Percentiles rank a stretch among this genome's conserved stretches.
phyloP scores from a whole-genome alignment of 2,113 vertebrate genomes.

The Cynopterus brachyotis region DNA sequence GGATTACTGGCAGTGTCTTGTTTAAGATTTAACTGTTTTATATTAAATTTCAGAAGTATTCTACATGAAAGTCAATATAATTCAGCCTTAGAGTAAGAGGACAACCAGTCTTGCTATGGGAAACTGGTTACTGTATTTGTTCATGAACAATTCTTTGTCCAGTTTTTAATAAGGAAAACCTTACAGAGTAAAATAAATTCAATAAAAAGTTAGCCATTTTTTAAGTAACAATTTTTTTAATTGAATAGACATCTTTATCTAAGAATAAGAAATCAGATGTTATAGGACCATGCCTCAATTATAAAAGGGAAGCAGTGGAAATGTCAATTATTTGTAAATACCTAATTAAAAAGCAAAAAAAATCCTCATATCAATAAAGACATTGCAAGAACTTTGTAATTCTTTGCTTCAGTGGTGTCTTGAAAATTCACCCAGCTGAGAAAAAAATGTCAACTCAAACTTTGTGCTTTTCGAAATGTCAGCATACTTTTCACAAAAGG shows the following conservation, averaged over 20 bases:
- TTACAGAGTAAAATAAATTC: not conserved
- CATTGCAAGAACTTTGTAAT: not conserved
- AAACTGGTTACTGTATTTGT: not conserved
- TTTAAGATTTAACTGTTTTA: not conserved
- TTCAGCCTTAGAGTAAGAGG: not conserved
- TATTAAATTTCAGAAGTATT: not conserved
- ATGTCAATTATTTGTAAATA: not conserved
- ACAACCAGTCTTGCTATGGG: not conserved
- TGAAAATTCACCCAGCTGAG: conserved; percentile 49
- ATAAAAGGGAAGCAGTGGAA: not conserved
- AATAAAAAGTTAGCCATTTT: not conserved
- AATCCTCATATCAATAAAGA: not conserved
- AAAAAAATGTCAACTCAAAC: conserved; percentile 42
- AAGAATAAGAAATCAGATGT: conserved; percentile 1
- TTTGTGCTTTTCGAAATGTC: conserved; percentile 59
- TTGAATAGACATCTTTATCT: not conserved
- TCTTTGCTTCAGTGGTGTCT: not conserved
- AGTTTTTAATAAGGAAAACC: not conserved
- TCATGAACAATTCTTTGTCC: not conserved
- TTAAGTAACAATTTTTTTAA: not conserved
- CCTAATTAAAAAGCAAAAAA: conserved; percentile 28
- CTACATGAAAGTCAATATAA: not conserved
- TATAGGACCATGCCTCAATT: not conserved
- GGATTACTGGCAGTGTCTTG: not conserved
- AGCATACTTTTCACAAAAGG: conserved; percentile 15